Evolutionary conservation across 2,888 invertebrate genomes (phyloP), one percentile per base, ranked within the genome.

Genomic region (Cheilosia urbana): DNA sequence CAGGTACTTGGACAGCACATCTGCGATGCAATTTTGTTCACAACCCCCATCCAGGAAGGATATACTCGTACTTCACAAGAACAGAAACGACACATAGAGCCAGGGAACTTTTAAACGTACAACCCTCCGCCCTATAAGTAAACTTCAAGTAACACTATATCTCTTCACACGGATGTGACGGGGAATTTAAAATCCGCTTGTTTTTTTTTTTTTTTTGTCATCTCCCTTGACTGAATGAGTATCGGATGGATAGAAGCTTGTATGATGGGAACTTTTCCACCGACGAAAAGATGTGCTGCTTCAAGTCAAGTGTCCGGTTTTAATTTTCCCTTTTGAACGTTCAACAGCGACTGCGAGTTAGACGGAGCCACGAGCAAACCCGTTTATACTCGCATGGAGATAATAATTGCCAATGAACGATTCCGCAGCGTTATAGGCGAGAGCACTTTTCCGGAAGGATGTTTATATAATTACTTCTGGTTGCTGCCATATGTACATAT

Each of bases 281-380:
- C 57, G 40, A 71, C 49, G 40, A 71, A 58, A 55, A 24, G 55
- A 40, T 62, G 49, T 51, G 24, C 51, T 19, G 62, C 66, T 75
- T 60, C 24, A 76, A 69, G 68, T 75, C 51, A 58, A 81, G 69
- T 63, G 69, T 69, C 69, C 75, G 69, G 63, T 81, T 81, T 76
- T 45, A n/a, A 62, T 57, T 45, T 34, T 57, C 69, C 5, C 42
- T 30, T 30, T 30, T 17, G 55, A 53, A 4, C 37, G 13, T 37
- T 37, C 37, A 37, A 37, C 13, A 37, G 37, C 37, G 37, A 37
- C 7, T 34, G n/a, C 34, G 17, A 30, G 19, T 51, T 62, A 3
- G 17, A 27, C 30, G 17, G n/a, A 40, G 40, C 3, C 15, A 30
- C 17, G 7, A 21, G 47, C 19, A 49, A 21, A n/a, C 51, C n/a